Evolutionary conservation across 2,113 vertebrate species (phyloP).

Genomic region (Gobius niger): DNA sequence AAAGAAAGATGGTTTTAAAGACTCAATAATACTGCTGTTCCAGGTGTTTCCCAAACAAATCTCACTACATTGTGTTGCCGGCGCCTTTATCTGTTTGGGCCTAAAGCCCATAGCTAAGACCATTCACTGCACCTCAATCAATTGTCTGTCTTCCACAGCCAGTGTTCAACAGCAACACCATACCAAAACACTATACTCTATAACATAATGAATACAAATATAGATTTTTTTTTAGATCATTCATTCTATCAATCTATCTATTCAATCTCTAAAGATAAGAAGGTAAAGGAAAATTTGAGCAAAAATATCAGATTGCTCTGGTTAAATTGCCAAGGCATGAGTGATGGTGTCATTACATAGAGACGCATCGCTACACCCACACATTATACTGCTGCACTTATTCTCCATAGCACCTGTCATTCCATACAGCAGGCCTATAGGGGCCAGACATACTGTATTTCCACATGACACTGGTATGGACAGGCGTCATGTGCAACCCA

Average conservation of each 20-base stretch:
- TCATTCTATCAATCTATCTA: no score
- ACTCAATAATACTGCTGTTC: not conserved
- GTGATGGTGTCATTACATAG: conserved; percentile 29
- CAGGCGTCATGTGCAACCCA: not conserved
- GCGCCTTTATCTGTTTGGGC: not conserved
- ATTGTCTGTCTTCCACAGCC: not conserved
- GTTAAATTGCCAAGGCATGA: conserved; percentile 20
- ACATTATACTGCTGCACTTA: conserved; percentile 19
- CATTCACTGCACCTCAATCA: not conserved
- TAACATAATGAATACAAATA: no score
- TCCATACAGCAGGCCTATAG: conserved; percentile 11
- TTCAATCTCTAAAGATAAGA: not conserved
- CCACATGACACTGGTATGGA: conserved; percentile 9
- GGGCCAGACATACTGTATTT: conserved; percentile 10
- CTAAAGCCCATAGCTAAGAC: not conserved
- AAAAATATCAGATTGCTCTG: not conserved
- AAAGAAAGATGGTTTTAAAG: not conserved
- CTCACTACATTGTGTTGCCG: not conserved
- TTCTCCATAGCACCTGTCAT: conserved; percentile 21
- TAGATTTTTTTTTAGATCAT: no score
- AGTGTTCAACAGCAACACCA: not conserved
- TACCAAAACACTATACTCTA: no score
- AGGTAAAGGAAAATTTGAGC: not conserved
- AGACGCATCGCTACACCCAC: conserved; percentile 9
- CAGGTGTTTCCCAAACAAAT: not conserved